phyloP scores from a whole-genome alignment of 2,113 vertebrate genomes.

The Trachemys scripta region DNA sequence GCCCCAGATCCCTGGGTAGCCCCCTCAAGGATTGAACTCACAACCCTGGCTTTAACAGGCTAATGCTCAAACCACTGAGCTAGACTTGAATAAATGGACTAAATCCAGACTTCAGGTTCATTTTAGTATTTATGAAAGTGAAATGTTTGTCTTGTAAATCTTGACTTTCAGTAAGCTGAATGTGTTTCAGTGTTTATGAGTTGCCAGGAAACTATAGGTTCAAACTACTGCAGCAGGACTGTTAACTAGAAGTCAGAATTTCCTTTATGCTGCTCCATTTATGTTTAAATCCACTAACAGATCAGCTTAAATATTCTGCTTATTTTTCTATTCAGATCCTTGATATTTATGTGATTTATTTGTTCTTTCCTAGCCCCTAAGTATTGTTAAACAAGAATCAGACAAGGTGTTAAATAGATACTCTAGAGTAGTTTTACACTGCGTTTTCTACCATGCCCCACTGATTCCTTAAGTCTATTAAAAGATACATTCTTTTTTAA shows the following conservation, averaged over 20 bases:
- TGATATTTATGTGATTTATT: neutral
- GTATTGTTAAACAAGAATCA: neutral
- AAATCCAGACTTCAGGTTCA: constrained; percentile 36
- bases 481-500: neutral
- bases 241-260: constrained; percentile 73
- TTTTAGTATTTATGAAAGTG: constrained; percentile 18
- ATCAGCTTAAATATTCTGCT: constrained; percentile 30
- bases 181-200: constrained; percentile 60
- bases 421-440: neutral
- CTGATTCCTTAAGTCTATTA: constrained; percentile 6
- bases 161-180: constrained; percentile 25
- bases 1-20: too few relatives aligned
- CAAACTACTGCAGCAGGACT: constrained; percentile 59
- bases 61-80: too few relatives aligned
- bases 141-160: constrained; percentile 46
- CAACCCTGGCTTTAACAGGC: too few relatives aligned
- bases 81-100: neutral
- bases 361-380: neutral
- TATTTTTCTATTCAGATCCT: constrained; percentile 6
- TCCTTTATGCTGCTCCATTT: constrained; percentile 56
- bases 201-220: constrained; percentile 71
- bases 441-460: neutral
- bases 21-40: too few relatives aligned
- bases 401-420: neutral
- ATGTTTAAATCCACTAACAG: neutral